Base-by-base conservation (phyloP, 2,888 invertebrate species). In the Conistra vaccinii region DNA sequence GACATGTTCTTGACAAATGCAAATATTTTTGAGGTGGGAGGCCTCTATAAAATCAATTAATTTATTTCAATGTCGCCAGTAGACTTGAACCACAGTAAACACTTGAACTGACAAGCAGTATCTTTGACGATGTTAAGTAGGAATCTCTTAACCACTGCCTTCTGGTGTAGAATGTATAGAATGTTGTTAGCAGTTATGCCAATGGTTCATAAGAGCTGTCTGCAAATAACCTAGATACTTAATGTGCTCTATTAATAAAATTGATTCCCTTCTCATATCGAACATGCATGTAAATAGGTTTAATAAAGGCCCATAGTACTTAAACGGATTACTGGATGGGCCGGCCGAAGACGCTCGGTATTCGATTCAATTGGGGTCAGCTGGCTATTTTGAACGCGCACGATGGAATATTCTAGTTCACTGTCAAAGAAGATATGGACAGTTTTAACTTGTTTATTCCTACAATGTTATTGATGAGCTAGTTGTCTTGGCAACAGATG, bases 301-400 rank as follows among this genome's bases (percentile, higher is more conserved):
- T 72, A 80, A 78, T 80, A 75, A 73, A 73, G 53, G 26, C 68
- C 35, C 69, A 76, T 69, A 61, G 51, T 69, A 72, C 78, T 81
- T 87, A 78, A 80, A 77, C 71, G 51, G 80, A 80, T 80, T 73
- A 78, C 72, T 77, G 58, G 58, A 78, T 75, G 61, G 65, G 66
- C 66, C 53, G 68, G 57, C 51, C 42, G 58, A 79, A 87, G 76
- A 81, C 72, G 76, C 63, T 51, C 66, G 48, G 74, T 62, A 71
- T 73, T 73, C 65, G 42, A 69, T 69, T 71, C 74, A 66, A 87
- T 88, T 81, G 60, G 72, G 86, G 87, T 80, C 88, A 86, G 57
- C 4, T 42, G 58, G 78, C 80, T 88, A 86, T 81, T 84, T 82
- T 78, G 23, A 79, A 72, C 75, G 72, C 60, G 45, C 61, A 45